These are phyloP conservation scores for Eufriesea mexicana DNA, from an alignment of 1,140 invertebrate species.

Conservation along the genomic window DNA sequence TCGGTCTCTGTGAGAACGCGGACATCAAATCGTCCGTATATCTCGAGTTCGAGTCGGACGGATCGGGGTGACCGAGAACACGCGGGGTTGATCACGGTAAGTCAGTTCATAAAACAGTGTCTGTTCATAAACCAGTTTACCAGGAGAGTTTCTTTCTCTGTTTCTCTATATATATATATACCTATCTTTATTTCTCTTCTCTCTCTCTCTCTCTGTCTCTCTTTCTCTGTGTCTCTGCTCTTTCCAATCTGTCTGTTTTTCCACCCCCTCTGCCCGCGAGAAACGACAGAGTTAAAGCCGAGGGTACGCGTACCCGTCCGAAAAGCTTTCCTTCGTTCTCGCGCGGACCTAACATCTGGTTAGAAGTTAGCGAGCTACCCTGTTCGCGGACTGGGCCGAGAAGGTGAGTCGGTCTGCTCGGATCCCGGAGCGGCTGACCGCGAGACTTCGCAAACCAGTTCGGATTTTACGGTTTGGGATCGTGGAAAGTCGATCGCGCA, in stretches of 20 bases:
- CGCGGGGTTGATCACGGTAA: conserved; percentile 61
- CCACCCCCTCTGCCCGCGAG: too few species aligned
- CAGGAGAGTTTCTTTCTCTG: not conserved
- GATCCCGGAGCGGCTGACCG: not conserved
- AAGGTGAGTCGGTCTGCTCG: conserved; percentile 5
- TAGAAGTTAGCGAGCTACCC: not conserved
- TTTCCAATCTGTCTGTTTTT: not conserved
- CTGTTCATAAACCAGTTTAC: conserved; percentile 29
- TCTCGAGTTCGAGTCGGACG: conserved; percentile 57
- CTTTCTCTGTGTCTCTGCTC: conserved; percentile 12
- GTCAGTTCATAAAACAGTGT: conserved; percentile 60
- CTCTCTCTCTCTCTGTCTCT: conserved; percentile 24
- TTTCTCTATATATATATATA: not conserved
- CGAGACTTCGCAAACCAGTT: not conserved
- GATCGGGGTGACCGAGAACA: conserved; percentile 41
- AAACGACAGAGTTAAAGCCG: not conserved
- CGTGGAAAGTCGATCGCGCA: not conserved
- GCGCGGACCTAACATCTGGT: not conserved
- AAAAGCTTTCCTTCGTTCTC: not conserved
- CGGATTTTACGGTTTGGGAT: too few species aligned
- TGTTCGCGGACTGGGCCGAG: not conserved
- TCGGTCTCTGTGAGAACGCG: conserved; percentile 49
- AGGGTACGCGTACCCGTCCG: not conserved
- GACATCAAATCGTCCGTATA: conserved; percentile 40
- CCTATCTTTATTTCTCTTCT: not conserved